Conservation (phyloP, 1,140 invertebrate genomes). For the Rhagoletis zephyria region DNA sequence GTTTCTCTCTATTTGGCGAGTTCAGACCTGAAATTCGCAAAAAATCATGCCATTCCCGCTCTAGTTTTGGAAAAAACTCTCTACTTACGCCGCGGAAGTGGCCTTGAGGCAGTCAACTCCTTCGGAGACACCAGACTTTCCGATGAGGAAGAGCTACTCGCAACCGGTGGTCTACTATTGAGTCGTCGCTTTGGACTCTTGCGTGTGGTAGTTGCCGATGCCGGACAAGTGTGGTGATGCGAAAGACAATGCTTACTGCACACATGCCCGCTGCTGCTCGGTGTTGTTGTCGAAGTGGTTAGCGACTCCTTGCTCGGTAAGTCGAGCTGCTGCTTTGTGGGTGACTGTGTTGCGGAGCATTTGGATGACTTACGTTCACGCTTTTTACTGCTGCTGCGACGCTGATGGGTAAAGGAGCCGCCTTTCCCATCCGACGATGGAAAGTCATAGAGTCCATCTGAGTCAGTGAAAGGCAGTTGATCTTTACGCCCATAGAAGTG, state of each 20-base stretch:
- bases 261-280: conserved; percentile 73
- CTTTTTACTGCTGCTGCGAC: conserved; percentile 76
- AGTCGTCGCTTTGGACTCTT: conserved; percentile 75
- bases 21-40: conserved; percentile 55
- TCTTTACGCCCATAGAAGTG: conserved; percentile 80
- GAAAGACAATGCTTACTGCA: conserved; percentile 72
- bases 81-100: conserved; percentile 56
- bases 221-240: conserved; percentile 61
- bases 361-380: conserved; percentile 73
- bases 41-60: neutral
- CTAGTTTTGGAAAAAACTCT: no score
- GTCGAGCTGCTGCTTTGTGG: conserved; percentile 67
- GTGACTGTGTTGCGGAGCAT: conserved; percentile 59
- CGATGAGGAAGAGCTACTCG: conserved; percentile 75
- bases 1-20: conserved; percentile 57
- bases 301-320: conserved; percentile 60
- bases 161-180: conserved; percentile 70
- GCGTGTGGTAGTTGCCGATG: conserved; percentile 64
- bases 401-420: conserved; percentile 65
- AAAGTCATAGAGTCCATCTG: conserved; percentile 84
- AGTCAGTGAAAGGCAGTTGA: conserved; percentile 81
- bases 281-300: conserved; percentile 75
- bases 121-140: conserved; percentile 74
- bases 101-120: conserved; percentile 53
- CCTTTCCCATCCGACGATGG: conserved; percentile 81